Base-by-base conservation (phyloP, 2,888 invertebrate genomes). In the Tortricodes alternella region DNA sequence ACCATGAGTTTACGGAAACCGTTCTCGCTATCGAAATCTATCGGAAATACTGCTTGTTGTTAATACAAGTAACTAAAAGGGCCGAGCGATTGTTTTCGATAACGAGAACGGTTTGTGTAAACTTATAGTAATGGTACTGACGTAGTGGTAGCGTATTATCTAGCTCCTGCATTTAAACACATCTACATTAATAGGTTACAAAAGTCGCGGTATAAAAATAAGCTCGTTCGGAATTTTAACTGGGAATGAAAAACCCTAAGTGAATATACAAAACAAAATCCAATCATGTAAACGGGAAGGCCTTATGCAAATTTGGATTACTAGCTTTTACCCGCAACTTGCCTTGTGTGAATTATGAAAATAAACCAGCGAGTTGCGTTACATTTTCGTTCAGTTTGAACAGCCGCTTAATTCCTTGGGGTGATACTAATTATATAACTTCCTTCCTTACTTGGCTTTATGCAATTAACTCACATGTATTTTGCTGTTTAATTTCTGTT, bases 361-460 rank as follows among this genome's bases (percentile, higher is more conserved):
- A 29, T 21, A 49, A 46, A 46, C 35, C 15, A 49, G 7, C 11
- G 16, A 19, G 11, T 27, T 29, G 27, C 29, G 35, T 55, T 43
- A 55, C 43, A 35, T 29, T 41, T 48, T 43, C 43, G 16, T 43
- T 37, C 11, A 41, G 29, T 49, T 55, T 49, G 49, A 55, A 49
- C 55, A 55, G 55, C 49, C 27, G 49, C 37, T 48, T 49, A 55
- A 49, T 49, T 55, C 55, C 43, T 43, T 29, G 9, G 49, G 49
- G 35, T 43, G 35, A 43, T 49, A 55, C 48, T 55, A 55, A 55
- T 55, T 55, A 55, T 55, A 41, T 55, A 35, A 35, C 43, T 49
- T 37, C 35, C 8, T 41, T 24, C 29, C 48, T 48, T 53, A 37
- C 43, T 43, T 49, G 48, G 27, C 49, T 55, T 55, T 43, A 41